Percentiles rank a stretch among this genome's conserved stretches.
Conservation (phyloP, 2,888 invertebrate species). For the Stomorhina lunata region DNA sequence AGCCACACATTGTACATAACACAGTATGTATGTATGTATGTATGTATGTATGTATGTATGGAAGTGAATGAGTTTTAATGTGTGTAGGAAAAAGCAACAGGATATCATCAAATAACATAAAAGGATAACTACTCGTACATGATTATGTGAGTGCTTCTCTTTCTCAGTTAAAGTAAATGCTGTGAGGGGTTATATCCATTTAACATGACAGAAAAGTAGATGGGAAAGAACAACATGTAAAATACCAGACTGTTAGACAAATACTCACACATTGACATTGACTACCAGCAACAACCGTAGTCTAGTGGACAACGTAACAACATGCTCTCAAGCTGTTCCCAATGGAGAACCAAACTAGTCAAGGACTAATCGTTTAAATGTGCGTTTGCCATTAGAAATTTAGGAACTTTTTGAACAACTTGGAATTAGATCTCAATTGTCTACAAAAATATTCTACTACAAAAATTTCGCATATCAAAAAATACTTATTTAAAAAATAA, state of each 20-base stretch:
- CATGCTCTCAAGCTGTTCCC: background rate
- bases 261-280: slow-evolving; percentile 33
- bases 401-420: too few species aligned
- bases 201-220: background rate
- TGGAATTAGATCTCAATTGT: too few species aligned
- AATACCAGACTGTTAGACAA: slow-evolving; percentile 58
- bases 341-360: background rate
- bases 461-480: too few species aligned
- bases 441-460: too few species aligned
- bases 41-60: background rate
- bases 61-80: background rate
- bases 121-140: slow-evolving; percentile 53
- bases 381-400: background rate
- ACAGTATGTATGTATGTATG: background rate
- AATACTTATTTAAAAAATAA: too few species aligned
- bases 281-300: slow-evolving; percentile 21
- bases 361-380: background rate
- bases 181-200: slow-evolving; percentile 39
- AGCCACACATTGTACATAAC: background rate
- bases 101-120: slow-evolving; percentile 58
- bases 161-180: slow-evolving; percentile 32
- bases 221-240: slow-evolving; percentile 38
- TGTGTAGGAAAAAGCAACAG: slow-evolving; percentile 56
- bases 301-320: slow-evolving; percentile 47
- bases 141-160: background rate